A percentile compares a stretch with the other conserved stretches of the same genome.
These are phyloP conservation scores for Takifugu rubripes DNA, from an alignment of 2,797 vertebrate genomes.

Conservation along the genomic window DNA sequence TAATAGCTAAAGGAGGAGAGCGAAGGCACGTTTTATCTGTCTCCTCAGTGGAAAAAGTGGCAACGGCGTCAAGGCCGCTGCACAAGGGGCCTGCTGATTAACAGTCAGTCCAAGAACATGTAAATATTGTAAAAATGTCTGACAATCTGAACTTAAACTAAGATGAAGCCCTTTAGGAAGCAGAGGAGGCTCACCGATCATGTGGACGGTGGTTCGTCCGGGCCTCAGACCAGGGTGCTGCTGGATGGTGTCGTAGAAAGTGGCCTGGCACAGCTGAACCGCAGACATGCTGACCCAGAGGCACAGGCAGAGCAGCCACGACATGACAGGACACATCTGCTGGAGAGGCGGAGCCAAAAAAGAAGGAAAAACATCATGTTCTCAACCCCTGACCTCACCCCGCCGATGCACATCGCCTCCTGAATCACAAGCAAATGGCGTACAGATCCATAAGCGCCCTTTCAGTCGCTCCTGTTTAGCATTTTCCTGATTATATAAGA, in stretches of 20 bases:
- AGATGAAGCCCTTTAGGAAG: neutral
- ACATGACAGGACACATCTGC: constrained; percentile 92
- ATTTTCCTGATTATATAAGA: constrained; percentile 64
- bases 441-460: constrained; percentile 29
- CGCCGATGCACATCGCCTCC: neutral
- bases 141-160: constrained; percentile 9
- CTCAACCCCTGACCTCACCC: constrained; percentile 32
- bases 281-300: constrained; percentile 95
- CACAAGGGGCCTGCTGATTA: constrained; percentile 28
- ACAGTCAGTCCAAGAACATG: constrained; percentile 18
- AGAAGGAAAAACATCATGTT: constrained; percentile 42
- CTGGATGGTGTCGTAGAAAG: constrained; percentile 93
- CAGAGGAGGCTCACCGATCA: constrained; percentile 72
- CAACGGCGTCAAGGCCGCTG: constrained; percentile 22
- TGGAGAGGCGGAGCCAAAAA: constrained; percentile 48
- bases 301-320: constrained; percentile 96
- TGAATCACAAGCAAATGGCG: constrained; percentile 8
- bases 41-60: constrained; percentile 26
- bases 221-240: constrained; percentile 91
- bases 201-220: constrained; percentile 82
- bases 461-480: constrained; percentile 58
- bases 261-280: constrained; percentile 92
- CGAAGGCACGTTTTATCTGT: constrained; percentile 34
- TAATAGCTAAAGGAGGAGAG: constrained; percentile 52
- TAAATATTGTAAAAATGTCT: constrained; percentile 17